These are phyloP conservation scores for Sprattus sprattus DNA, from an alignment of 2,113 vertebrate genomes.

Conservation along the genomic window DNA sequence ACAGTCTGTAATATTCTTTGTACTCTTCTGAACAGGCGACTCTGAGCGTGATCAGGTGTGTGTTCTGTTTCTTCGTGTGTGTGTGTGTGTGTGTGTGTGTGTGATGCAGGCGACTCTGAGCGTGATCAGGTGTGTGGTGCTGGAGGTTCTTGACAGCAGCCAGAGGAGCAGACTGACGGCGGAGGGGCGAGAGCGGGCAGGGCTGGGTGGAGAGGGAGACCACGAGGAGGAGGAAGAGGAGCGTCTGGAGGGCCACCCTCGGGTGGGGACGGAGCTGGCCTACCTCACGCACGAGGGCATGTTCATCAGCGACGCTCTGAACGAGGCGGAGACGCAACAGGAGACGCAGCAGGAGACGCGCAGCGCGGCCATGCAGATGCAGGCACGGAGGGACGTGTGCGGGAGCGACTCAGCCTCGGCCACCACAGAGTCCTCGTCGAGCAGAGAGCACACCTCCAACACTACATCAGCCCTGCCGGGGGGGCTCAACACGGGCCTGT, in stretches of 20 bases:
- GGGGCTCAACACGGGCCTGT: conserved; percentile 73
- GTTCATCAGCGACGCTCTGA: conserved; percentile 92
- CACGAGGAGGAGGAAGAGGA: conserved; percentile 23
- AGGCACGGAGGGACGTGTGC: conserved; percentile 67
- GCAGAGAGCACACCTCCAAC: conserved; percentile 75
- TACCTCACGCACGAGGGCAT: conserved; percentile 94
- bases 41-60: conserved; percentile 79
- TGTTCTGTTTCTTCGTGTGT: too few relatives aligned
- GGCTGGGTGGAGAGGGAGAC: conserved; percentile 52
- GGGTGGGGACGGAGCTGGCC: conserved; percentile 84
- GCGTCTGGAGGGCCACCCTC: conserved; percentile 31
- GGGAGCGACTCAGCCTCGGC: conserved; percentile 78
- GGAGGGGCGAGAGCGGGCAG: conserved; percentile 61
- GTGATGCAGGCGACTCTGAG: conserved; percentile 80
- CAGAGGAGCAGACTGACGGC: conserved; percentile 76
- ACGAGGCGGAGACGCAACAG: conserved; percentile 69
- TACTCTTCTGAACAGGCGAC: conserved; percentile 74
- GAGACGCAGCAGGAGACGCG: conserved; percentile 15
- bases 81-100: background rate
- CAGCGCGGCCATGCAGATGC: conserved; percentile 44
- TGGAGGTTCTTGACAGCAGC: conserved; percentile 87
- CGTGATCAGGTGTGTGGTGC: conserved; percentile 84
- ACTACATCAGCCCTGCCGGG: conserved; percentile 66
- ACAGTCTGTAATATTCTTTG: background rate
- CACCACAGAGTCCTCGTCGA: conserved; percentile 77